Conservation (phyloP, 2,113 vertebrate species). For the Colius striatus region DNA sequence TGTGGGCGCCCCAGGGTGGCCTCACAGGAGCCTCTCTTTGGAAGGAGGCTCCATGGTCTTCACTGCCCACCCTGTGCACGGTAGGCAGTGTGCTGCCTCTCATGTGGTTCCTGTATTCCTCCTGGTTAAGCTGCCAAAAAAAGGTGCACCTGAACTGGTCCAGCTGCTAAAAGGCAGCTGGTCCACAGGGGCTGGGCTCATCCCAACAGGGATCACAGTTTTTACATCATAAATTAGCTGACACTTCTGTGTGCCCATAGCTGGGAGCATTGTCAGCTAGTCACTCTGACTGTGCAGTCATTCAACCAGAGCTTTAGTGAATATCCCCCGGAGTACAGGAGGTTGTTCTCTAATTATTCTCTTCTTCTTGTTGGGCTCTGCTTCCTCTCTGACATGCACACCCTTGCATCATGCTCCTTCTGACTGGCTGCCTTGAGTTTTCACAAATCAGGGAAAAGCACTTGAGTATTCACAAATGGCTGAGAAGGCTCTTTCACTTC, state of each 20-base stretch:
- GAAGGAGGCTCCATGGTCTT: too few relatives aligned
- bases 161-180: background rate
- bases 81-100: background rate
- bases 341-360: background rate
- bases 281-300: background rate
- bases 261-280: background rate
- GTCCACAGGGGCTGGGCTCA: background rate
- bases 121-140: background rate
- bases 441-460: background rate
- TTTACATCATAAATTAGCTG: background rate
- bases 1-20: rapidly evolving
- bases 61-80: too few relatives aligned
- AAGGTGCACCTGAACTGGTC: too few relatives aligned
- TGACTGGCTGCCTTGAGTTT: rapidly evolving
- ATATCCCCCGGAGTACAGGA: background rate
- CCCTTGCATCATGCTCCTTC: rapidly evolving
- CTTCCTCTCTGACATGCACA: background rate
- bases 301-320: background rate
- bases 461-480: background rate
- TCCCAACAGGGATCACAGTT: background rate
- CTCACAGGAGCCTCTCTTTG: background rate
- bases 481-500: background rate
- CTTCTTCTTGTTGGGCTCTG: too few relatives aligned
- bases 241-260: background rate
- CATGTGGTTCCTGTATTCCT: background rate